Base-by-base conservation (phyloP, 1,140 invertebrate species). In the Kradibia gibbosae region DNA sequence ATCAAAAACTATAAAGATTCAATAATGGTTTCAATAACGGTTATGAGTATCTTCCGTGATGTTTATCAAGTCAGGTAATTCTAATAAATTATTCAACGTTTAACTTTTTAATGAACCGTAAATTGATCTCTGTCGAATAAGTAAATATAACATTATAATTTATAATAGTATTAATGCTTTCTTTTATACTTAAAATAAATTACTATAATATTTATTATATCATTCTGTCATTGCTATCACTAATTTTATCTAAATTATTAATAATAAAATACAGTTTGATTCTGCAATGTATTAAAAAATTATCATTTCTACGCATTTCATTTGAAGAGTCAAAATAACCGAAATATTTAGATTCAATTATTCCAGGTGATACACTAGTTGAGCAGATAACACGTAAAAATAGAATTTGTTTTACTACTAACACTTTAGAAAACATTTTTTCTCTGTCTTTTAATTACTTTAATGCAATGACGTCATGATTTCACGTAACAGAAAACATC, bases 31-130 rank as follows among this genome's bases (percentile, higher is more conserved):
- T 36, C 13, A 55, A 65, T 65, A 65, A 78, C 31, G 31, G 62
- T 67, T 70, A 22, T 15, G 28, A 50, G 55, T 65, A 22, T 13
- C 1, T 50, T 50, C 10, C 34, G 48, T 36, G 62, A 53, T 70
- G 39, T 48, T 77, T 77, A 77, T 70, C 15, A 34, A 53, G 31
- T 28, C 22, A 36, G 31, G 22, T 70, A 70, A 70, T 78, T 53
- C 20, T 25, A 65, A 78, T 78, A 78, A 67, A 70, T 78, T 78
- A 78, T 78, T 78, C 76, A 67, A 78, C 48, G 48, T 70, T 48
- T 78, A 70, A 77, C 28, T 15, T 77, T 67, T 20, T 20, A 42
- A n/a, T 70, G 31, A 78, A 78, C 76, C 62, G 31, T 31, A 65
- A 48, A 55, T 25, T n/a, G 31, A 25, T 28, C 31, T 50, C 20